phyloP scores from a whole-genome alignment of 2,888 invertebrate species.

The Lymantria dispar region DNA sequence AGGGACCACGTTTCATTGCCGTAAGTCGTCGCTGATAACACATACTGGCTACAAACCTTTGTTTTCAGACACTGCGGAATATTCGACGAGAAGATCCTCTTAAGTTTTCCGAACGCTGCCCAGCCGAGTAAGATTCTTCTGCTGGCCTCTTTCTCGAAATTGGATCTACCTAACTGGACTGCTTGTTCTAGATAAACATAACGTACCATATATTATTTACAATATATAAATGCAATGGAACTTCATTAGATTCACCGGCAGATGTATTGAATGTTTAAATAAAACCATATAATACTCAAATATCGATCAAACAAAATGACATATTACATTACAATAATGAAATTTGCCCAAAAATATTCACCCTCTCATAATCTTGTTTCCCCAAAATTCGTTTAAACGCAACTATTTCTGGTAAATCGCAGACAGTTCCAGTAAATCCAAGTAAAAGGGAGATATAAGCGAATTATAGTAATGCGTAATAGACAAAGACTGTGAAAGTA shows the following conservation, averaged over 20 bases:
- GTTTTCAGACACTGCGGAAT: too few species aligned
- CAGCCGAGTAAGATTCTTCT: too few species aligned
- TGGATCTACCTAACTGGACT: too few species aligned
- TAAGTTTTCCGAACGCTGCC: too few species aligned
- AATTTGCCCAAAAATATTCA: slow-evolving; percentile 59
- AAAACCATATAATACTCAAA: slow-evolving; percentile 29
- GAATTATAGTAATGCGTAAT: slow-evolving; percentile 55
- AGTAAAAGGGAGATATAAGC: slow-evolving; percentile 70
- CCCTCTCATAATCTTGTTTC: slow-evolving; percentile 61
- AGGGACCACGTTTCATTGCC: too few species aligned
- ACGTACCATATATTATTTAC: too few species aligned
- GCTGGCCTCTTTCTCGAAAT: too few species aligned
- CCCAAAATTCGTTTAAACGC: slow-evolving; percentile 63
- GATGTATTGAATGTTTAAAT: slow-evolving; percentile 25
- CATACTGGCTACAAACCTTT: too few species aligned
- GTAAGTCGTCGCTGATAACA: too few species aligned
- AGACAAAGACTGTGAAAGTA: too few species aligned
- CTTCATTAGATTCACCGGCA: slow-evolving; percentile 15
- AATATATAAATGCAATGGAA: slow-evolving; percentile 14
- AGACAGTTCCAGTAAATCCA: slow-evolving; percentile 48
- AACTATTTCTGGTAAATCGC: slow-evolving; percentile 68
- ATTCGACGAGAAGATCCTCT: too few species aligned
- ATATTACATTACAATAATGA: slow-evolving; percentile 60
- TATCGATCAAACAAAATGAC: slow-evolving; percentile 36
- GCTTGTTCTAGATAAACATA: too few species aligned